Base-by-base conservation (phyloP, 2,797 vertebrate species). In the Nyctalus aviator region DNA sequence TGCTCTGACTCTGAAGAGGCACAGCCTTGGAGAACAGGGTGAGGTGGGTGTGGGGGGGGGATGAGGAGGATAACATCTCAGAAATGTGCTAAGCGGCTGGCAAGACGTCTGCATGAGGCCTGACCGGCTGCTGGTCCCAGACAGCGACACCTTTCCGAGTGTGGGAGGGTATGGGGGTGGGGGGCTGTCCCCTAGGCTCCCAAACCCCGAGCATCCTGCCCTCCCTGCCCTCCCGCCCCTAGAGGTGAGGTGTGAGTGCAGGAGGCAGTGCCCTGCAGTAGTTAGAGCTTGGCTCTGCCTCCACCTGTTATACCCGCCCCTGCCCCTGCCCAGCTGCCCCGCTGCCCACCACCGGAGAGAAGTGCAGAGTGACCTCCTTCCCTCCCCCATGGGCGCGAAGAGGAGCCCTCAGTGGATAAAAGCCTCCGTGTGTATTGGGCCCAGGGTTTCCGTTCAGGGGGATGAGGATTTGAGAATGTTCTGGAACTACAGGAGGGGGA, bases 1-100 rank as follows among this genome's bases (percentile, higher is more conserved):
- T 94, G 93, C 97, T 97, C 21, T 68, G 94, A 46, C 55, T 97
- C 97, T 97, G 3, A 95, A 97, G 97, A 97, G 89, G 32, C 97
- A 94, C 87, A 95, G 83, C 41, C 30, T 12, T 4, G 84, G 93
- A 78, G 90, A 97, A 92, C 88, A 53, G n/a, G n/a, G n/a, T n/a
- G n/a, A n/a, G n/a, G n/a, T 77, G 59, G 12, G 14, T n/a, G 32
- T 21, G 6, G 18, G 20, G 53, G 6, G 50, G 93, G 86, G 96
- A 90, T 41, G 71, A 84, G 21, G 66, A 73, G 92, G 94, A 44
- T 91, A 71, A 90, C 92, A 91, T 96, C 97, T 97, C 95, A 97
- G 72, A 93, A 68, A 90, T 64, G 55, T 91, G 37, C 50, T 82
- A 88, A 73, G 59, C 94, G 96, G 97, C 41, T 8, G 2, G 53